These are phyloP conservation scores for Leucozona laternaria DNA, from an alignment of 2,888 invertebrate genomes.

Conservation along the genomic window DNA sequence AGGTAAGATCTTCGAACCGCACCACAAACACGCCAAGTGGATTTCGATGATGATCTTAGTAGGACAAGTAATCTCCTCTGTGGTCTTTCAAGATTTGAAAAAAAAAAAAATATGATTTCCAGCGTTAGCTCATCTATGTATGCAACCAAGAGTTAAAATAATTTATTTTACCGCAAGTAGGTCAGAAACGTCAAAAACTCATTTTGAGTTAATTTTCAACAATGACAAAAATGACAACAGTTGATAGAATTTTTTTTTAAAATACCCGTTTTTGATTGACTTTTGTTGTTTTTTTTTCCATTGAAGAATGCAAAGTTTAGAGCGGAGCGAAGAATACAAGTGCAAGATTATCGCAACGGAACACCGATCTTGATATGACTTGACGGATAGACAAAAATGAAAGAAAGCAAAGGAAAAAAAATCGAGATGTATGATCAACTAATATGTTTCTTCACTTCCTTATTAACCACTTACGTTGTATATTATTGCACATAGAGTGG, in stretches of 20 bases:
- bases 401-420: constrained; percentile 41
- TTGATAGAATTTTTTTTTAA: not conserved
- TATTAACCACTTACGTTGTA: constrained; percentile 75
- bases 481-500: constrained; percentile 62
- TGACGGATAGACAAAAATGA: constrained; percentile 69
- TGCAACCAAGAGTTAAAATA: constrained; percentile 8
- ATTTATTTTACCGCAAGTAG: constrained; percentile 51
- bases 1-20: constrained; percentile 60
- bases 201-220: not conserved
- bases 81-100: constrained; percentile 52
- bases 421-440: constrained; percentile 72
- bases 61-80: constrained; percentile 55
- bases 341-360: constrained; percentile 56
- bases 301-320: not conserved
- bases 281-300: not conserved
- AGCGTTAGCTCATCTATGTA: constrained; percentile 12
- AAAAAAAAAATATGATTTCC: not conserved
- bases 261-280: not conserved
- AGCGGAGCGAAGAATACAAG: not conserved
- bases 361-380: constrained; percentile 52
- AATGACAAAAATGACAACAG: not conserved
- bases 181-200: constrained; percentile 55
- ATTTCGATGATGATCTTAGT: constrained; percentile 64
- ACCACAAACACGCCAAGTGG: constrained; percentile 59
- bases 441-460: constrained; percentile 75